Evolutionary conservation across 2,888 invertebrate species (phyloP).

Genomic region (Mayetiola destructor): DNA sequence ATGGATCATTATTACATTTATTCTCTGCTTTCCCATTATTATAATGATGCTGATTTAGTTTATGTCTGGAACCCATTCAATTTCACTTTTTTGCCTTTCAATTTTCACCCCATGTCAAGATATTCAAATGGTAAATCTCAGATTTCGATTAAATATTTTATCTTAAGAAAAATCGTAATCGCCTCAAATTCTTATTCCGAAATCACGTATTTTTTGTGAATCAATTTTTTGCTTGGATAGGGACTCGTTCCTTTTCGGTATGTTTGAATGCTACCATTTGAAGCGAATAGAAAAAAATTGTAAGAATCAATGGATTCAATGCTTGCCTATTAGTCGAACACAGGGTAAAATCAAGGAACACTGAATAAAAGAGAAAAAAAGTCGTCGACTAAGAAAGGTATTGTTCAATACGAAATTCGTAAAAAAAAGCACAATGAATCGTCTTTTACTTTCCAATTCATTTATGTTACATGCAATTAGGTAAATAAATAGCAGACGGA

Average conservation of each 20-base stretch:
- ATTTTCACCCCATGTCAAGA: too few relatives aligned
- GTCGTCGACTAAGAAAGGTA: not conserved
- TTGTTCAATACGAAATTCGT: not conserved
- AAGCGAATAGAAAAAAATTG: not conserved
- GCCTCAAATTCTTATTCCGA: conserved; percentile 6
- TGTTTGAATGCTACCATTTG: too few relatives aligned
- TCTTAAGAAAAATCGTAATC: not conserved
- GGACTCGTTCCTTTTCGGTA: too few relatives aligned
- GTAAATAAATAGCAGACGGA: conserved; percentile 1
- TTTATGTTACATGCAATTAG: conserved; percentile 6
- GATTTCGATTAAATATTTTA: conserved; percentile 8
- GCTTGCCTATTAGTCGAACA: conserved; percentile 1
- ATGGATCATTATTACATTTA: too few relatives aligned
- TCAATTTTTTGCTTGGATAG: not conserved
- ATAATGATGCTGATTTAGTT: too few relatives aligned
- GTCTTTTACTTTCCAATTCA: conserved; percentile 6
- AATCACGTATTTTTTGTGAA: not conserved
- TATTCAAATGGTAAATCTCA: too few relatives aligned
- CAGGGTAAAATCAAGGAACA: conserved; percentile 1
- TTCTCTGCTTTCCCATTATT: too few relatives aligned
- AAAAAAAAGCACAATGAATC: too few relatives aligned
- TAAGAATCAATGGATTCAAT: not conserved
- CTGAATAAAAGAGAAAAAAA: not conserved
- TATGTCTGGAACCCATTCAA: not conserved
- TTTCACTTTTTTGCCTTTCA: not conserved